A percentile compares a stretch with the other conserved stretches of the same genome.
Evolutionary conservation across 2,113 vertebrate species (phyloP).

Genomic region (Hemiscyllium ocellatum): DNA sequence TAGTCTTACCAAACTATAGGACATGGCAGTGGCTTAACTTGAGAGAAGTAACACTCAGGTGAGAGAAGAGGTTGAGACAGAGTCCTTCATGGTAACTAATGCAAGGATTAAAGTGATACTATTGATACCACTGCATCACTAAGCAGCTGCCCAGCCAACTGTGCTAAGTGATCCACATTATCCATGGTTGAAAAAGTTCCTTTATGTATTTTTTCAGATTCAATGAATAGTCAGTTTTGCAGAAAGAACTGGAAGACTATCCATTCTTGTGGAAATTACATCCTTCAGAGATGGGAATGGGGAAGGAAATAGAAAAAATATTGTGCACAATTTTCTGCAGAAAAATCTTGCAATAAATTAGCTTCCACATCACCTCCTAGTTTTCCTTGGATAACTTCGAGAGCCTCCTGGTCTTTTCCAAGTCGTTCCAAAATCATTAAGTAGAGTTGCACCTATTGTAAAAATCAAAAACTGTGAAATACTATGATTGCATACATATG

Average conservation of each 20-base stretch:
- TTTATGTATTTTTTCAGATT: neutral
- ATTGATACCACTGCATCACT: too few relatives aligned
- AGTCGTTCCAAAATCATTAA: slow-evolving; percentile 95
- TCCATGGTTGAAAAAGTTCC: neutral
- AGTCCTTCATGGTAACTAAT: too few relatives aligned
- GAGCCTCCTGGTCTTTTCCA: slow-evolving; percentile 87
- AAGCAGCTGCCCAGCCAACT: too few relatives aligned
- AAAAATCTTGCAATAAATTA: neutral
- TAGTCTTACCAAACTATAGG: too few relatives aligned
- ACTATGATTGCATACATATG: neutral
- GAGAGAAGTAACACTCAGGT: too few relatives aligned
- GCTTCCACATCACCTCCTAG: slow-evolving; percentile 70
- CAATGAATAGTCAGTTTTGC: neutral
- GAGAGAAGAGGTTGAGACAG: too few relatives aligned
- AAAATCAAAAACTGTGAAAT: slow-evolving; percentile 37
- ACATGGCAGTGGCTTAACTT: too few relatives aligned
- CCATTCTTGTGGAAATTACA: neutral
- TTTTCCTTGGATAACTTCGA: slow-evolving; percentile 86
- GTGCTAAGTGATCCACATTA: too few relatives aligned
- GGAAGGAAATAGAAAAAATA: neutral
- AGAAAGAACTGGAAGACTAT: neutral
- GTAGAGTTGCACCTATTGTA: slow-evolving; percentile 82
- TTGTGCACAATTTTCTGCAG: neutral
- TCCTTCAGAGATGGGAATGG: neutral
- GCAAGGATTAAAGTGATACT: too few relatives aligned